Percentiles rank a stretch among this genome's conserved stretches.
Conservation (phyloP, 2,797 vertebrate species). For the Lepus oiostolus region DNA sequence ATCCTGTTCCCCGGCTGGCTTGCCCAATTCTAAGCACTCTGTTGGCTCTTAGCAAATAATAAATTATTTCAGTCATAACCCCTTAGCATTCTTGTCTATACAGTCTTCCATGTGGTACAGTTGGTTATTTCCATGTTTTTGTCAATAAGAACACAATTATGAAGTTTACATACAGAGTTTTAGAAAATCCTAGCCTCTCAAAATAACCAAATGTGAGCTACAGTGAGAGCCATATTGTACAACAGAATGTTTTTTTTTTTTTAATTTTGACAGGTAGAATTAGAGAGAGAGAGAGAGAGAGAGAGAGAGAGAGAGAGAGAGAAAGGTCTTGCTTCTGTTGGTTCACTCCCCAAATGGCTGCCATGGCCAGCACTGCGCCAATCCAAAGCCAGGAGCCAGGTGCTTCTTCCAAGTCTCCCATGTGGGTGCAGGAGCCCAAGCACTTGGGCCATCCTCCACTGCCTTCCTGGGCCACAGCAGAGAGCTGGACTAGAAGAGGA, state of each 20-base stretch:
- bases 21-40: constrained; percentile 32
- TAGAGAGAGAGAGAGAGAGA: no score
- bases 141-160: constrained; percentile 37
- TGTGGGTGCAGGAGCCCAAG: no score
- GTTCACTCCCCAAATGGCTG: no score
- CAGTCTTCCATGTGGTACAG: background rate
- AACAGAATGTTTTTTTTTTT: constrained; percentile 17
- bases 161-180: constrained; percentile 16
- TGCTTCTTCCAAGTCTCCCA: no score
- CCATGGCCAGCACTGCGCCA: no score
- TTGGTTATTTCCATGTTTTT: constrained; percentile 45
- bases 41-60: constrained; percentile 72
- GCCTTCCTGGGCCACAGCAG: no score
- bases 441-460: no score
- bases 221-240: background rate
- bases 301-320: no score
- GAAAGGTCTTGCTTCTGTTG: no score
- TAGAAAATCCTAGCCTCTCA: background rate
- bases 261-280: no score
- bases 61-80: constrained; percentile 60
- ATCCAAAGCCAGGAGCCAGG: no score
- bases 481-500: no score
- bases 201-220: constrained; percentile 47
- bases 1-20: constrained; percentile 28
- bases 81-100: constrained; percentile 64